Evolutionary conservation across 1,140 invertebrate genomes (phyloP).

Genomic region (Lepidurus arcticus): DNA sequence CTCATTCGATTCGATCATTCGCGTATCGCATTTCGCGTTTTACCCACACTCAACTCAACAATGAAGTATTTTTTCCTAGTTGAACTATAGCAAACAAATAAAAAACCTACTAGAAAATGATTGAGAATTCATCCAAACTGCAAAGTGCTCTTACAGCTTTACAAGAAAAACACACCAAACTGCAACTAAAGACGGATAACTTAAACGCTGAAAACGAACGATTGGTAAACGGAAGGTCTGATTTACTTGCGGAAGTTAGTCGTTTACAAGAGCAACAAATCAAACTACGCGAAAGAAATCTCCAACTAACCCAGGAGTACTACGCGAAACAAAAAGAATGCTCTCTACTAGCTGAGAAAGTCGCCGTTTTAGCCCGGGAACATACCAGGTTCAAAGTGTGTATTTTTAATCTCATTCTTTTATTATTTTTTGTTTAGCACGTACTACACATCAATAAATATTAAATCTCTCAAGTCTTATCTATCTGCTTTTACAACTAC

Average conservation of each 20-base stretch:
- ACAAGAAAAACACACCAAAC: slow-evolving; percentile 29
- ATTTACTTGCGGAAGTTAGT: slow-evolving; percentile 31
- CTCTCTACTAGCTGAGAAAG: slow-evolving; percentile 31
- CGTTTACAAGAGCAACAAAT: slow-evolving; percentile 33
- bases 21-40: no score
- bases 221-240: slow-evolving; percentile 25
- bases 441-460: not conserved
- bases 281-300: slow-evolving; percentile 29
- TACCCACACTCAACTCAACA: no score
- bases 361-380: slow-evolving; percentile 31
- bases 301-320: slow-evolving; percentile 31
- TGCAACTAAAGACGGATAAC: slow-evolving; percentile 26
- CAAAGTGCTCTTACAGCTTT: slow-evolving; percentile 31
- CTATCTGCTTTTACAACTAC: not conserved
- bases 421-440: not conserved
- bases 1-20: no score
- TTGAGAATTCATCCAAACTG: slow-evolving; percentile 13
- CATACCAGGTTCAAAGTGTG: not conserved
- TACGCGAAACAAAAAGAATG: slow-evolving; percentile 33
- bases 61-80: no score
- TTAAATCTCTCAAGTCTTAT: not conserved
- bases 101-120: not conserved
- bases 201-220: slow-evolving; percentile 32
- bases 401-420: slow-evolving; percentile 13
- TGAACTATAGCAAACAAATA: not conserved